These are phyloP conservation scores for Parascotia fuliginaria DNA, from an alignment of 2,888 invertebrate species.

Conservation along the genomic window DNA sequence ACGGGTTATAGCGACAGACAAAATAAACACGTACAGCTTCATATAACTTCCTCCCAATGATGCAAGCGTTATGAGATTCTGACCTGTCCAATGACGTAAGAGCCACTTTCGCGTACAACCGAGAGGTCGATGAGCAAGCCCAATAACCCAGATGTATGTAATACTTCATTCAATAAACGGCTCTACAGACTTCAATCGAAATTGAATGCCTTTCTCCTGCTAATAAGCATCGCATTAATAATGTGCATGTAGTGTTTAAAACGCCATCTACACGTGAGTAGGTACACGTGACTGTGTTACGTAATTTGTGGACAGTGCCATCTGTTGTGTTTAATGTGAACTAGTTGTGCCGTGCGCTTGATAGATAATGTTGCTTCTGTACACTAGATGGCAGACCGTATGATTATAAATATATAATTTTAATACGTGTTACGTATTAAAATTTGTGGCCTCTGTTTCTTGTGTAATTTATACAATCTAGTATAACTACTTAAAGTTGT, in stretches of 20 bases:
- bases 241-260: conserved; percentile 10
- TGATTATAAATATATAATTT: not conserved
- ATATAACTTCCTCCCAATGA: conserved; percentile 65
- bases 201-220: conserved; percentile 40
- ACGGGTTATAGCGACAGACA: conserved; percentile 40
- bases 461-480: no score
- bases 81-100: conserved; percentile 76
- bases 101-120: conserved; percentile 74
- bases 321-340: conserved; percentile 33
- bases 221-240: conserved; percentile 9
- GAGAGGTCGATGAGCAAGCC: conserved; percentile 66
- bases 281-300: conserved; percentile 1
- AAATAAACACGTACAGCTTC: conserved; percentile 45
- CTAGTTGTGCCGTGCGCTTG: conserved; percentile 2
- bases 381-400: conserved; percentile 27
- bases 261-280: conserved; percentile 50
- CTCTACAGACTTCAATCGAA: conserved; percentile 41
- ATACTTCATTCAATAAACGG: conserved; percentile 49
- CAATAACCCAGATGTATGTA: conserved; percentile 72
- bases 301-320: conserved; percentile 35
- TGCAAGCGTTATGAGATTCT: conserved; percentile 73
- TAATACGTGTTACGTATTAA: no score
- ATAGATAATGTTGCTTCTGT: conserved; percentile 4
- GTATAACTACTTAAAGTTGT: no score
- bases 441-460: not conserved